phyloP scores from a whole-genome alignment of 2,113 vertebrate species.

The Elephantulus edwardii region DNA sequence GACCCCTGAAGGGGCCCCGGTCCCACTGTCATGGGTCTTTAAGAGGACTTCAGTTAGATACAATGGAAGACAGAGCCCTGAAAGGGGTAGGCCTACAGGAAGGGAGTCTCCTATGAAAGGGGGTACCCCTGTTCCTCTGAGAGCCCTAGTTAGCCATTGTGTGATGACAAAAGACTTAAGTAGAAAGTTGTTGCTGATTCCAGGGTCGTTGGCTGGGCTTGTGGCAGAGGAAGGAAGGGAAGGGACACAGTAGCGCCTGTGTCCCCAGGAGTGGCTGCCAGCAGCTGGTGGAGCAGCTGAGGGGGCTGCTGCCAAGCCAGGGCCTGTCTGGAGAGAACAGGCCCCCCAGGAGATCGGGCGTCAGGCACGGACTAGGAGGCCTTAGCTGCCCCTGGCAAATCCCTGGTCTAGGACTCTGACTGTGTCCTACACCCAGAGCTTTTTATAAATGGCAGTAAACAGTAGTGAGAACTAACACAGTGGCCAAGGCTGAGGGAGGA shows the following conservation, averaged over 20 bases:
- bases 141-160: conserved; percentile 22
- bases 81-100: conserved; percentile 32
- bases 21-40: neutral
- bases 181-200: conserved; percentile 52
- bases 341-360: neutral
- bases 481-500: neutral
- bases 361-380: neutral
- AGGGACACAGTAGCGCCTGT: conserved; percentile 51
- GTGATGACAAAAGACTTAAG: neutral
- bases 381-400: neutral
- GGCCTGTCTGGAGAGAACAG: neutral
- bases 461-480: neutral
- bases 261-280: conserved; percentile 32
- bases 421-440: neutral
- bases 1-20: neutral
- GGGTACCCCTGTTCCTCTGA: neutral
- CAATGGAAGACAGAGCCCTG: conserved; percentile 20
- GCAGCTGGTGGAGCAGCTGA: neutral
- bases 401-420: neutral
- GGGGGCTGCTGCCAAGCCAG: neutral
- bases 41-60: conserved; percentile 29
- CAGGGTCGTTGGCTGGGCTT: conserved; percentile 3
- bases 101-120: conserved; percentile 29
- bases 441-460: neutral
- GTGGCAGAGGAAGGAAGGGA: neutral